A percentile compares a stretch with the other conserved stretches of the same genome.
Conservation (phyloP, 2,797 vertebrate species). For the Cyclura pinguis region DNA sequence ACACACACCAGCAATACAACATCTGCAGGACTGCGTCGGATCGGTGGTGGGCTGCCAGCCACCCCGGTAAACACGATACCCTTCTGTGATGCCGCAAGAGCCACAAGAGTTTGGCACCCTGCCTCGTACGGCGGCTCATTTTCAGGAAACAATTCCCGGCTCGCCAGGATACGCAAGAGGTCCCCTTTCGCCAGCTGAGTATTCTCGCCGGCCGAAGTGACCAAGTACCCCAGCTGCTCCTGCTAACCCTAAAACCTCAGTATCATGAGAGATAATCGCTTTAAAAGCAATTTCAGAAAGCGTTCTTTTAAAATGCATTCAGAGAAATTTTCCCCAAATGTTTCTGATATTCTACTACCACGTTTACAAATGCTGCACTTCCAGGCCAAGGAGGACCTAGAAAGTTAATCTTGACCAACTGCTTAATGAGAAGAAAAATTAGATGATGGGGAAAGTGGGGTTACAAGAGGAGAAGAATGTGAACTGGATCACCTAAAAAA, state of each 20-base stretch:
- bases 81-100: background rate
- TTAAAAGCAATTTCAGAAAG: background rate
- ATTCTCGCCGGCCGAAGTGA: slow-evolving; percentile 6
- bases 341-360: background rate
- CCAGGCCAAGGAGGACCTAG: background rate
- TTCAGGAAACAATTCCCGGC: slow-evolving; percentile 42
- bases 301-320: background rate
- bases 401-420: background rate
- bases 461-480: too few relatives aligned
- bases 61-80: background rate
- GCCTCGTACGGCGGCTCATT: background rate
- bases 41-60: background rate
- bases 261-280: background rate
- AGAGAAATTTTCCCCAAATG: background rate
- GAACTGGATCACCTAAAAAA: too few relatives aligned
- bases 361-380: too few relatives aligned
- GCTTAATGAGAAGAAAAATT: too few relatives aligned
- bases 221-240: background rate
- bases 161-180: background rate
- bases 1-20: background rate
- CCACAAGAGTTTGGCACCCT: background rate
- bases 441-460: too few relatives aligned
- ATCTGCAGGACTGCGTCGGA: background rate
- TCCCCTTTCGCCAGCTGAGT: slow-evolving; percentile 28
- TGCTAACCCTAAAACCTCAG: background rate